Percentiles rank a stretch among this genome's conserved stretches.
phyloP scores from a whole-genome alignment of 2,888 invertebrate genomes.

The Hirtodrosophila alboralis region DNA sequence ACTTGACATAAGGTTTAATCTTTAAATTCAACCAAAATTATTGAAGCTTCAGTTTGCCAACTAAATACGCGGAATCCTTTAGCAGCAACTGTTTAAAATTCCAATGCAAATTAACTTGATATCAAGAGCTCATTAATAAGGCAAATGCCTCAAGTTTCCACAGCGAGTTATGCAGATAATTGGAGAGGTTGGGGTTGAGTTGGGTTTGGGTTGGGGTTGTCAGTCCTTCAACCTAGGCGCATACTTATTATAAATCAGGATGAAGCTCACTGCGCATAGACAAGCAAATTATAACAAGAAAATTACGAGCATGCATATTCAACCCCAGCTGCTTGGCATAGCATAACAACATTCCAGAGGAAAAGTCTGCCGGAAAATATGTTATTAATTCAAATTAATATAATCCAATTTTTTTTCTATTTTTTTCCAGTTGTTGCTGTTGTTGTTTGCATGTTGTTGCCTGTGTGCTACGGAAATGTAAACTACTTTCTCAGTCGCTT shows the following conservation, averaged over 20 bases:
- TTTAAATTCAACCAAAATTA: conserved; percentile 18
- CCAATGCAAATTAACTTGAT: conserved; percentile 63
- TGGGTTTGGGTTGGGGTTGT: background rate
- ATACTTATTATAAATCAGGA: conserved; percentile 42
- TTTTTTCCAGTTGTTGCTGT: conserved; percentile 7
- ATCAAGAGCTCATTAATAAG: conserved; percentile 76
- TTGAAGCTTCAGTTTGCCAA: conserved; percentile 4
- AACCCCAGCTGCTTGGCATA: conserved; percentile 18
- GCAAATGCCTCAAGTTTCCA: conserved; percentile 44
- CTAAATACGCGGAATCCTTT: conserved; percentile 19
- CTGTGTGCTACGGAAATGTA: conserved; percentile 59
- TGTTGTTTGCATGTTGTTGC: conserved; percentile 21
- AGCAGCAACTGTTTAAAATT: conserved; percentile 39
- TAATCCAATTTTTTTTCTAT: conserved; percentile 68
- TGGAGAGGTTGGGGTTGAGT: background rate
- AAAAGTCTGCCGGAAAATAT: conserved; percentile 73
- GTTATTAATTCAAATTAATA: conserved; percentile 83
- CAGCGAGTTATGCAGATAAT: conserved; percentile 22
- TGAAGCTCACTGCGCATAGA: conserved; percentile 33
- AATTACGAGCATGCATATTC: conserved; percentile 22
- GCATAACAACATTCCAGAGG: conserved; percentile 54
- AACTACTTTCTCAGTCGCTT: conserved; percentile 68
- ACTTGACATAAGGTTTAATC: conserved; percentile 22
- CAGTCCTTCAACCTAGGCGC: conserved; percentile 21
- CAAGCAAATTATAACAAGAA: conserved; percentile 41